These are phyloP conservation scores for Aphelocoma coerulescens DNA, from an alignment of 2,113 vertebrate species.

Conservation along the genomic window DNA sequence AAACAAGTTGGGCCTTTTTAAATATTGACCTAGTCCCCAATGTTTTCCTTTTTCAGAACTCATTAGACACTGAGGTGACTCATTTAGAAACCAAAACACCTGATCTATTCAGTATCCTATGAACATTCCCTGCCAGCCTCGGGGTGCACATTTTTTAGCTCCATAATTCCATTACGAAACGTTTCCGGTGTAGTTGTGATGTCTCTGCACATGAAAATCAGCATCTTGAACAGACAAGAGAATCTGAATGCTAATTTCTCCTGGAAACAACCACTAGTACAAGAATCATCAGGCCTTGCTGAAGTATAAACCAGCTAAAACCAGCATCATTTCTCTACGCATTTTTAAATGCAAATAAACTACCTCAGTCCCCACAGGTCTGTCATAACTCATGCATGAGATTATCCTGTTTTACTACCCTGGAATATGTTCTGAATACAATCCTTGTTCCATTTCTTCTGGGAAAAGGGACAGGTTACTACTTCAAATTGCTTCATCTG, in stretches of 20 bases:
- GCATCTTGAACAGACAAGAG: not conserved
- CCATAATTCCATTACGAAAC: not conserved
- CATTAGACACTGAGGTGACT: not conserved
- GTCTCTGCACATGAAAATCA: not conserved
- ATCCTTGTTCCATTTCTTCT: not conserved
- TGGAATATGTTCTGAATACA: not conserved
- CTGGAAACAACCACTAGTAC: not conserved
- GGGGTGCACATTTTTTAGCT: not conserved
- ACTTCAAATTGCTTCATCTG: conserved; percentile 1
- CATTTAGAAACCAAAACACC: not conserved
- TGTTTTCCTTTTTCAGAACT: not conserved
- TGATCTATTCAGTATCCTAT: not conserved
- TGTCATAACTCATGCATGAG: not conserved
- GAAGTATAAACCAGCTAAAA: not conserved
- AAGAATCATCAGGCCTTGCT: not conserved
- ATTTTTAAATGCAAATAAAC: not conserved
- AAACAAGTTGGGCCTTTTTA: not conserved
- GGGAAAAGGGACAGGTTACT: conserved; percentile 27
- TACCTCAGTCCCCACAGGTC: not conserved
- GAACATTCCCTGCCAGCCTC: not conserved
- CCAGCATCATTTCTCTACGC: not conserved
- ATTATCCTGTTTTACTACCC: not conserved
- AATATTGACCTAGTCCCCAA: not conserved
- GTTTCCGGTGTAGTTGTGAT: not conserved
- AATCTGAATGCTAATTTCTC: not conserved